phyloP scores from a whole-genome alignment of 2,113 vertebrate genomes.

The Chrysemys picta region DNA sequence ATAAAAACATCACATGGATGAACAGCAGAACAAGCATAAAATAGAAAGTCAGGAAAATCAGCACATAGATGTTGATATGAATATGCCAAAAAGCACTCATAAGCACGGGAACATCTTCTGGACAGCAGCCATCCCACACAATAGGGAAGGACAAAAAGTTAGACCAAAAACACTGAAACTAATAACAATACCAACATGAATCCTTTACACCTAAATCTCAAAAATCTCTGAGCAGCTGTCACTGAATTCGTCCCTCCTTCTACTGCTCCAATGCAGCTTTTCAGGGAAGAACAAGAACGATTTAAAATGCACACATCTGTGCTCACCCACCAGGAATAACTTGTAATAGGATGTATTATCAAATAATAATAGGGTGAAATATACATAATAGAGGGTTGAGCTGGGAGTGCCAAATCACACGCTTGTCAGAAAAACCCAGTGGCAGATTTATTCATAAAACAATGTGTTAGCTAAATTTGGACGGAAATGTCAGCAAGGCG shows the following conservation, averaged over 20 bases:
- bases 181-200: background rate
- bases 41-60: background rate
- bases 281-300: background rate
- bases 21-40: background rate
- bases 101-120: background rate
- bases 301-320: background rate
- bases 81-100: background rate
- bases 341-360: constrained; percentile 16
- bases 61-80: background rate
- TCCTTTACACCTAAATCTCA: constrained; percentile 40
- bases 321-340: constrained; percentile 16
- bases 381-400: constrained; percentile 33
- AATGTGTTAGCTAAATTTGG: background rate
- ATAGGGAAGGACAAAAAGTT: constrained; percentile 31
- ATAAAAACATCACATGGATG: background rate
- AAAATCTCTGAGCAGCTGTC: background rate
- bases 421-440: background rate
- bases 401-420: background rate
- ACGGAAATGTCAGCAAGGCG: background rate
- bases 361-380: constrained; percentile 12
- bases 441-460: constrained; percentile 6
- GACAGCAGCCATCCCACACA: constrained; percentile 19
- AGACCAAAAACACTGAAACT: background rate
- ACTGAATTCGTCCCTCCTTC: background rate
- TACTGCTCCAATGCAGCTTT: background rate